Evolutionary conservation across 2,113 vertebrate genomes (phyloP).

Genomic region (Chloroceryle aenea): DNA sequence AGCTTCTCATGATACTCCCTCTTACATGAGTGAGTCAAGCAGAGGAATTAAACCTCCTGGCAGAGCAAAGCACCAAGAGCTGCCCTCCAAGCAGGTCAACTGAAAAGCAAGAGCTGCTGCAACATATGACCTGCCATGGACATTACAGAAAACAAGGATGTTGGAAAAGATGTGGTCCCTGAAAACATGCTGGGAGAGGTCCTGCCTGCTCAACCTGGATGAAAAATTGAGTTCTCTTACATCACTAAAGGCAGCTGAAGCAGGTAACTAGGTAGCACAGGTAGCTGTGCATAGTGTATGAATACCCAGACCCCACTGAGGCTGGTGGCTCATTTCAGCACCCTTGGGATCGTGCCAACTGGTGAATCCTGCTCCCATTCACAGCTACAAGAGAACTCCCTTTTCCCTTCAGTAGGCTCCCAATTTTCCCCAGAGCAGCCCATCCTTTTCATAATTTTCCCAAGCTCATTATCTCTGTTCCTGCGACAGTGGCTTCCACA

Average conservation of each 20-base stretch:
- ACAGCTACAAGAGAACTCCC: background rate
- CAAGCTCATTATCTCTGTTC: background rate
- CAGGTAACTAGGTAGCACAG: fast-evolving
- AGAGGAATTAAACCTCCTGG: background rate
- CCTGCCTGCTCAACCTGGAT: background rate
- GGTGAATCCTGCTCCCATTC: background rate
- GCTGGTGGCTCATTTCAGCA: background rate
- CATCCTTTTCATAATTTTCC: background rate
- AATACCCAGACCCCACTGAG: background rate
- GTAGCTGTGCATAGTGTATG: fast-evolving
- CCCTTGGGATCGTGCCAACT: background rate
- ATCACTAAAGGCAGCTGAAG: background rate
- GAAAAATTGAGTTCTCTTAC: fast-evolving
- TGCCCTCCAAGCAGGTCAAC: background rate
- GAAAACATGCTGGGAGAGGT: background rate
- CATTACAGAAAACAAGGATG: background rate
- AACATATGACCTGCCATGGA: fast-evolving
- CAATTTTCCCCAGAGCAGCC: background rate
- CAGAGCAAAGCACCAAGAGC: background rate
- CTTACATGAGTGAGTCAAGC: background rate
- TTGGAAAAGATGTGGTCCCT: background rate
- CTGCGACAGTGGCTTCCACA: background rate
- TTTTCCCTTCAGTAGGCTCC: background rate
- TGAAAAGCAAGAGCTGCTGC: background rate
- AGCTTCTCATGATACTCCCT: background rate